Conservation (phyloP, 2,888 invertebrate genomes). For the Pristionchus fissidentatus region DNA sequence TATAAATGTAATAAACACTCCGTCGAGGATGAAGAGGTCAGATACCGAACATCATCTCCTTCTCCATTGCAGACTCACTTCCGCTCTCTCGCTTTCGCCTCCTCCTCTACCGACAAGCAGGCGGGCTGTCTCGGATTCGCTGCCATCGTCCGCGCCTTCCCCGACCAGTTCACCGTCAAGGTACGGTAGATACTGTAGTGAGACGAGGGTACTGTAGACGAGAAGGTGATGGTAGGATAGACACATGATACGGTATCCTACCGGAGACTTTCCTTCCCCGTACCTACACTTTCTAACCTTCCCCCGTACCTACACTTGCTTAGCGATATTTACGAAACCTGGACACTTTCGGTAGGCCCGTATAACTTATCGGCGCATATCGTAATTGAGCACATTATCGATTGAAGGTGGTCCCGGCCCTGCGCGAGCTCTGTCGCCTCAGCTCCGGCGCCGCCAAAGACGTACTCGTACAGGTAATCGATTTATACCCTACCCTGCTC, state of each 20-base stretch:
- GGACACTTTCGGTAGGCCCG: background rate
- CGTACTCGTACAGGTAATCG: conserved; percentile 31
- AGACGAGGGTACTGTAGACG: background rate
- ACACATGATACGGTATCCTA: no score
- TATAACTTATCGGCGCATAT: background rate
- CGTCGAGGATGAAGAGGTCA: no score
- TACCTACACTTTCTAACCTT: no score
- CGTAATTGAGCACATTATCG: background rate
- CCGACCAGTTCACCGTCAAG: conserved; percentile 55
- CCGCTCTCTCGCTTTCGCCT: background rate
- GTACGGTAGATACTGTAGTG: background rate
- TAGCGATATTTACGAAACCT: no score
- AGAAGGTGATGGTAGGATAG: no score
- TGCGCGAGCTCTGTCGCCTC: conserved; percentile 23
- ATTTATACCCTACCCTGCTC: background rate
- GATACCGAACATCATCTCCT: no score
- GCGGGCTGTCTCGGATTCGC: conserved; percentile 55
- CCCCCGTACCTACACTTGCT: no score
- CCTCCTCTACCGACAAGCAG: conserved; percentile 46
- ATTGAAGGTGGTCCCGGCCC: conserved; percentile 30
- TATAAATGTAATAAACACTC: no score
- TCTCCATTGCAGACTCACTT: conserved; percentile 33
- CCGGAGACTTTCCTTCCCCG: no score
- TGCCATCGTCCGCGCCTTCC: conserved; percentile 56
- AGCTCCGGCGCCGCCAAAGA: conserved; percentile 21